Conservation (phyloP, 2,113 vertebrate species). For the Chloroceryle aenea region DNA sequence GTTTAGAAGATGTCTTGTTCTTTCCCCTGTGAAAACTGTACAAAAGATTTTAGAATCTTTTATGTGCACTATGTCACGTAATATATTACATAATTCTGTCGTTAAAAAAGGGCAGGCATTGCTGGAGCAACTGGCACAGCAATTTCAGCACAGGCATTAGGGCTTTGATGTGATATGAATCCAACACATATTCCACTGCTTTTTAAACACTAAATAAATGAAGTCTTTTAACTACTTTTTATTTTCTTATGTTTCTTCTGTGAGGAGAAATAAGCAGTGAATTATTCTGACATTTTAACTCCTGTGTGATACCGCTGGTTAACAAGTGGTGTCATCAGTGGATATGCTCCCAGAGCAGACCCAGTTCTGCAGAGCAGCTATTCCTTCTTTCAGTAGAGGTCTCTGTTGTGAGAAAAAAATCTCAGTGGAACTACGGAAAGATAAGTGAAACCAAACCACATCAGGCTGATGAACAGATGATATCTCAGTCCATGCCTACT, state of each 20-base stretch:
- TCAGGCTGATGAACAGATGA: background rate
- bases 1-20: background rate
- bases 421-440: background rate
- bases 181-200: background rate
- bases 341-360: background rate
- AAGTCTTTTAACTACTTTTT: background rate
- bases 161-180: background rate
- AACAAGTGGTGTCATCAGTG: rapidly evolving
- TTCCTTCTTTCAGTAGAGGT: slow-evolving; percentile 4
- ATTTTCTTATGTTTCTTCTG: background rate
- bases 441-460: background rate
- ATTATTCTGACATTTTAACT: background rate
- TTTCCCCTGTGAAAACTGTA: background rate
- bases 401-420: slow-evolving; percentile 22
- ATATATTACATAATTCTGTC: background rate
- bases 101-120: background rate
- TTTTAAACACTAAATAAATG: background rate
- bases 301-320: background rate
- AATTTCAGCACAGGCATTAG: background rate
- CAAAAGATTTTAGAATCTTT: background rate
- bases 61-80: background rate
- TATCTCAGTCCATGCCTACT: background rate
- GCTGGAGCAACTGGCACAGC: background rate
- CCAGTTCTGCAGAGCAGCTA: background rate
- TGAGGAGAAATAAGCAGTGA: background rate